phyloP scores from a whole-genome alignment of 2,797 vertebrate genomes.

The Dipus sagitta region DNA sequence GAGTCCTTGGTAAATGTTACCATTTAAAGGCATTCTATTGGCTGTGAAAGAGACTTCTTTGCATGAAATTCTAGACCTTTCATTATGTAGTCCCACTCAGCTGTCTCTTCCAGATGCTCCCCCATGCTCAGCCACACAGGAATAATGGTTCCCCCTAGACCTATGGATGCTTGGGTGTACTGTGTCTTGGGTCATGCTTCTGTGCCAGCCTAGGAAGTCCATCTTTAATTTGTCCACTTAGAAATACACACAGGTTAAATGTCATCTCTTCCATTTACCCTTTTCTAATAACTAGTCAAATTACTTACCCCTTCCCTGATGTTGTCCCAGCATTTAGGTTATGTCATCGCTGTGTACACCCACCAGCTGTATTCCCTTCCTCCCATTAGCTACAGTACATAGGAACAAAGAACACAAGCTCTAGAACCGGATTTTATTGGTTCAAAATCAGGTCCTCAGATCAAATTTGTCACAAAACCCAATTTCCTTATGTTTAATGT shows the following conservation, averaged over 20 bases:
- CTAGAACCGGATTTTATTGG: constrained; percentile 48
- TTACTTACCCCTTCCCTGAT: not conserved
- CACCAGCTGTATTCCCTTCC: not conserved
- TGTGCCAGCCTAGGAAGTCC: not conserved
- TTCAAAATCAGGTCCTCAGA: constrained; percentile 11
- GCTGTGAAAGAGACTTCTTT: not conserved
- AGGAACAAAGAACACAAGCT: not conserved
- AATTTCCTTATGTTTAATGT: constrained; percentile 47
- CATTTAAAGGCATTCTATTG: not conserved
- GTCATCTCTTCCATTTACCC: not conserved
- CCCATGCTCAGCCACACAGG: not conserved
- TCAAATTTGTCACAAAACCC: constrained; percentile 20
- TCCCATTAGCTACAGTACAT: not conserved
- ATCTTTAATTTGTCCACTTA: not conserved
- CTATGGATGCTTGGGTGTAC: not conserved
- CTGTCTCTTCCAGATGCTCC: not conserved
- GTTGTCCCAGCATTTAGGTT: not conserved
- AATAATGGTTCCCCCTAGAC: not conserved
- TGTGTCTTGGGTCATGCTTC: not conserved
- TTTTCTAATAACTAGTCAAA: not conserved
- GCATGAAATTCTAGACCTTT: not conserved
- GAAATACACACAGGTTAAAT: not conserved
- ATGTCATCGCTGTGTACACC: not conserved
- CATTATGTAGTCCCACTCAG: accelerated
- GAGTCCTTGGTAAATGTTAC: not conserved